A percentile compares a stretch with the other conserved stretches of the same genome.
Conservation (phyloP, 2,797 vertebrate species). For the Thunnus albacares region DNA sequence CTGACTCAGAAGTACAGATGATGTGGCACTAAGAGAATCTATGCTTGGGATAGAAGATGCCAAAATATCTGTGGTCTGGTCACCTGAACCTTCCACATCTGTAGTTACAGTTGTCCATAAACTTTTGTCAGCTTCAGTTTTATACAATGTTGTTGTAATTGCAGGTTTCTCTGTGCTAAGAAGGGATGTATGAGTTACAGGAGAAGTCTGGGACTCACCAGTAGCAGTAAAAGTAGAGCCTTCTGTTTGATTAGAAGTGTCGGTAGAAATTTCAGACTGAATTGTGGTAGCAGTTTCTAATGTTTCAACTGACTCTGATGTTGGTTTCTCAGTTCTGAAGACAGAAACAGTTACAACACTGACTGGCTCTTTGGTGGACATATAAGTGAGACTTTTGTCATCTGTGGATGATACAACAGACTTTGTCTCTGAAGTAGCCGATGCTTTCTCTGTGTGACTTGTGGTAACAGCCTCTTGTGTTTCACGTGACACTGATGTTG, state of each 20-base stretch:
- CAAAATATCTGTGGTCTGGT: not conserved
- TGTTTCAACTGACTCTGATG: not conserved
- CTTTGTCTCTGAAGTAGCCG: not conserved
- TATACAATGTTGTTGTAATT: too few relatives aligned
- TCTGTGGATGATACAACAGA: not conserved
- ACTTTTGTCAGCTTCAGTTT: not conserved
- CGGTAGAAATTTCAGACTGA: not conserved
- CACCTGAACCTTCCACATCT: constrained; percentile 36
- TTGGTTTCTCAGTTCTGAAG: constrained; percentile 41
- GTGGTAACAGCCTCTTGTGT: not conserved
- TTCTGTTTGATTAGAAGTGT: too few relatives aligned
- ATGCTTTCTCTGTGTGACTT: not conserved
- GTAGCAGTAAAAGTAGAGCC: too few relatives aligned
- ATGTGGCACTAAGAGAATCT: too few relatives aligned
- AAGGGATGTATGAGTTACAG: too few relatives aligned
- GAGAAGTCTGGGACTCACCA: too few relatives aligned
- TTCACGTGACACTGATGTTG: not conserved
- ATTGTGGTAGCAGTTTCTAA: not conserved
- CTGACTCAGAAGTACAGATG: too few relatives aligned
- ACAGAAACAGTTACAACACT: not conserved
- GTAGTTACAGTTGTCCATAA: not conserved
- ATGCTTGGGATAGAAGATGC: too few relatives aligned
- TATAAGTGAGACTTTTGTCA: not conserved
- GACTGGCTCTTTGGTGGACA: not conserved
- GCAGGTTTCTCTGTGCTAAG: too few relatives aligned